A percentile compares a stretch with the other conserved stretches of the same genome.
phyloP scores from a whole-genome alignment of 1,140 invertebrate species.

The Medauroidea extradentata region DNA sequence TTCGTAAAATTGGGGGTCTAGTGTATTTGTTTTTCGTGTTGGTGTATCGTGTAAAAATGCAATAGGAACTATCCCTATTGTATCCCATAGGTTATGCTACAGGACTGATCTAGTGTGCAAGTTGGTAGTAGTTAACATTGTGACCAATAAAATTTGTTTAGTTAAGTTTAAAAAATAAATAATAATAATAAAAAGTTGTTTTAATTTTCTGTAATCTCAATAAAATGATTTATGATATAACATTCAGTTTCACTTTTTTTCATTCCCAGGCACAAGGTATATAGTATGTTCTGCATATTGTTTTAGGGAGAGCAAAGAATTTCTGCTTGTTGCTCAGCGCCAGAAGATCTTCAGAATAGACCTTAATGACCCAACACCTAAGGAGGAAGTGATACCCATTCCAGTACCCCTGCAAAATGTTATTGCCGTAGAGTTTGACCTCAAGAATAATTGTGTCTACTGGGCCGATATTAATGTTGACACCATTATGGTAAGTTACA shows the following conservation, averaged over 20 bases:
- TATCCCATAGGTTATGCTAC: no score
- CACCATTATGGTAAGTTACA: conserved; percentile 57
- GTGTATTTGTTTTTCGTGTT: no score
- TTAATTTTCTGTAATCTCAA: neutral
- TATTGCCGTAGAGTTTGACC: conserved; percentile 84
- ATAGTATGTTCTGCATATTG: no score
- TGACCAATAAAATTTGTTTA: neutral
- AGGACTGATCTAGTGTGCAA: no score
- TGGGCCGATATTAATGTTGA: conserved; percentile 82
- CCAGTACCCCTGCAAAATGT: conserved; percentile 64
- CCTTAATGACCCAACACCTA: conserved; percentile 48
- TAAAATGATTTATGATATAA: neutral
- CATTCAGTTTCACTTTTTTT: neutral
- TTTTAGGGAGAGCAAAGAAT: conserved; percentile 59
- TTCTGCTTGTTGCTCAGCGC: conserved; percentile 71
- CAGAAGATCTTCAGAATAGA: conserved; percentile 70
- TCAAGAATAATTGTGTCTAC: conserved; percentile 79
- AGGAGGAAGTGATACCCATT: conserved; percentile 61
- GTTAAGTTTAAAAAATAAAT: neutral
- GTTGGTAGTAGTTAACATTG: neutral
- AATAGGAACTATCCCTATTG: no score
- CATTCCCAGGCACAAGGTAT: no score
- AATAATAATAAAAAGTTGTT: neutral
- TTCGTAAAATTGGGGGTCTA: no score
- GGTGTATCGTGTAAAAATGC: no score